Percentiles rank a stretch among this genome's conserved stretches.
Evolutionary conservation across 2,797 vertebrate species (phyloP).

Genomic region (Myripristis murdjan): DNA sequence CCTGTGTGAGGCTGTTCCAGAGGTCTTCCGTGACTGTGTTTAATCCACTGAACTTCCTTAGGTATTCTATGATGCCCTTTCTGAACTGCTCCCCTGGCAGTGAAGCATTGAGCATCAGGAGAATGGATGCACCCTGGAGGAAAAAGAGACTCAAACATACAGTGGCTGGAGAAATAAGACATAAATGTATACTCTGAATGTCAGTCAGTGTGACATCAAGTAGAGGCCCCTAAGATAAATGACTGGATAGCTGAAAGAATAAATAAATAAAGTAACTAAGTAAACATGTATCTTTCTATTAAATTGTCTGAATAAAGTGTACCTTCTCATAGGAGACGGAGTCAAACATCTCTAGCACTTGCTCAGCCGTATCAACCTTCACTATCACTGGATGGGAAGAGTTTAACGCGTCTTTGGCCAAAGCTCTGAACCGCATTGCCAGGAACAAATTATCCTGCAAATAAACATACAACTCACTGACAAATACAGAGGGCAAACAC

Average conservation of each 20-base stretch:
- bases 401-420: conserved; percentile 93
- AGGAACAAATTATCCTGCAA: conserved; percentile 92
- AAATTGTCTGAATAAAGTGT: conserved; percentile 14
- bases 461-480: conserved; percentile 40
- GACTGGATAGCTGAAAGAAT: not conserved
- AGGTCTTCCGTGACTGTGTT: conserved; percentile 90
- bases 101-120: conserved; percentile 92
- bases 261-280: not conserved
- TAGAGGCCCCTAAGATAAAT: conserved; percentile 5
- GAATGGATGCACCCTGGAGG: conserved; percentile 93
- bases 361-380: conserved; percentile 88
- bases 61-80: conserved; percentile 89
- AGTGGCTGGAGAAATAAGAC: conserved; percentile 16
- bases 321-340: conserved; percentile 96
- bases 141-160: conserved; percentile 32
- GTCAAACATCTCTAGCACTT: conserved; percentile 98
- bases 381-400: conserved; percentile 93
- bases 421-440: conserved; percentile 88
- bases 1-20: conserved; percentile 95
- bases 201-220: not conserved
- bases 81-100: conserved; percentile 89
- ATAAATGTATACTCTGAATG: conserved; percentile 5
- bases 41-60: conserved; percentile 84
- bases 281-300: not conserved
- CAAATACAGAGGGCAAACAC: not conserved